Base-by-base conservation (phyloP, 2,888 invertebrate genomes). In the Galerucella nymphaeae region DNA sequence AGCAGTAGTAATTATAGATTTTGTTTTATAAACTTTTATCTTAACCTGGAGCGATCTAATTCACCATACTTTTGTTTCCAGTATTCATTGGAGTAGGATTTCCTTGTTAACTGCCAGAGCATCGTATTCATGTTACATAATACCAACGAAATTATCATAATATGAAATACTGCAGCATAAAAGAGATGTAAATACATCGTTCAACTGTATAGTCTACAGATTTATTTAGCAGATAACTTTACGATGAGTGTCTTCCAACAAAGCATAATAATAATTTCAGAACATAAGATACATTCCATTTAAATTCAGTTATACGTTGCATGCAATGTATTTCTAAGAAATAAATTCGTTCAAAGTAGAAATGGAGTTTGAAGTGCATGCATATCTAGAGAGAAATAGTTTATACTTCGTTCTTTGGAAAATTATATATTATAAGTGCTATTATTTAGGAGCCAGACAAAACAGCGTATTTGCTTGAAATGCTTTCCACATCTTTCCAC, bases 181-280 rank as follows among this genome's bases (percentile, higher is more conserved):
- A 53, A 53, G 16, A 16, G 16, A 53, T 53, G 53, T 53, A 53
- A 53, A 53, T 53, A 53, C 53, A 53, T 53, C 53, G 18, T 53
- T 53, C 16, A 5, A 53, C 53, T 53, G 53, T 53, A 53, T 53
- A 18, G 53, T 53, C 18, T 18, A 53, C 18, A 18, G 16, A 53
- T 53, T 16, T 53, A 53, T 53, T 53, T 18, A 53, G 2, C 9
- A 53, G 53, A 53, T 16, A 53, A 53, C 16, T 18, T 53, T 9
- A 53, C 16, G 53, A 53, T 53, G 18, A 53, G 18, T 53, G 16
- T 53, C 53, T 53, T 18, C 18, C 53, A 18, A 53, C 53, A 53
- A 53, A 53, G 53, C 16, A 53, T 16, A 53, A 53, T 53, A 53
- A 53, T 53, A 18, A 53, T 53, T 53, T 18, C 53, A 18, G 53